Evolutionary conservation across 2,888 invertebrate species (phyloP).

Genomic region (Strigamia maritima): DNA sequence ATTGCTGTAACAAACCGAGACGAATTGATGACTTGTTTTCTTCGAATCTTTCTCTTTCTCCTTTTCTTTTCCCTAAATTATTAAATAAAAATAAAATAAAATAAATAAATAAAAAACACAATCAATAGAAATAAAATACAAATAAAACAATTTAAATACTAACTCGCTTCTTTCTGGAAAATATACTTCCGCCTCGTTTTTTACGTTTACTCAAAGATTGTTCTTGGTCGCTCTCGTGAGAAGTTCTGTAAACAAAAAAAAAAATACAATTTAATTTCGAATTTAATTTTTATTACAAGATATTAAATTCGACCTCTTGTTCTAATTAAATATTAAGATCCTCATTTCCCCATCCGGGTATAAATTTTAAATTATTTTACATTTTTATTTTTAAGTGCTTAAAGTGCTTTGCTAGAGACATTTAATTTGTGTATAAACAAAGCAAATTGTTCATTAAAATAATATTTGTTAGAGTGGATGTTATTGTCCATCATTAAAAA

Average conservation of each 20-base stretch:
- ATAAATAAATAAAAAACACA: slow-evolving; percentile 3
- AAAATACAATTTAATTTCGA: background rate
- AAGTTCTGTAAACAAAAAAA: slow-evolving; percentile 38
- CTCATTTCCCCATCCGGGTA: background rate
- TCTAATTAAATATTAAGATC: too few species aligned
- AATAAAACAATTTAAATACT: slow-evolving; percentile 34
- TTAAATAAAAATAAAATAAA: slow-evolving; percentile 36
- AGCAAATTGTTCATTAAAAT: too few species aligned
- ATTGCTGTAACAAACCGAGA: slow-evolving; percentile 62
- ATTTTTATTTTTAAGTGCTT: too few species aligned
- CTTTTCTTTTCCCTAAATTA: slow-evolving; percentile 69
- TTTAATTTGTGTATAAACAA: too few species aligned
- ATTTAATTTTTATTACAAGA: too few species aligned
- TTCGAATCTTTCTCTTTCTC: slow-evolving; percentile 56
- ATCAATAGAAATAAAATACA: too few species aligned
- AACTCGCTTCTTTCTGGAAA: slow-evolving; percentile 88
- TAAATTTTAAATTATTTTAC: too few species aligned
- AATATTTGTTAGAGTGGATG: too few species aligned
- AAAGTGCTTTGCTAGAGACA: too few species aligned
- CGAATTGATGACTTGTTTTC: slow-evolving; percentile 70
- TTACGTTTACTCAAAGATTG: slow-evolving; percentile 79
- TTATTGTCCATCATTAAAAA: background rate
- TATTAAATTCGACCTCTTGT: too few species aligned
- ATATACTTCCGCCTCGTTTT: slow-evolving; percentile 82
- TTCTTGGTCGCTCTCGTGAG: slow-evolving; percentile 51